These are phyloP conservation scores for Eonycteris spelaea DNA, from an alignment of 2,113 vertebrate species.

Conservation along the genomic window DNA sequence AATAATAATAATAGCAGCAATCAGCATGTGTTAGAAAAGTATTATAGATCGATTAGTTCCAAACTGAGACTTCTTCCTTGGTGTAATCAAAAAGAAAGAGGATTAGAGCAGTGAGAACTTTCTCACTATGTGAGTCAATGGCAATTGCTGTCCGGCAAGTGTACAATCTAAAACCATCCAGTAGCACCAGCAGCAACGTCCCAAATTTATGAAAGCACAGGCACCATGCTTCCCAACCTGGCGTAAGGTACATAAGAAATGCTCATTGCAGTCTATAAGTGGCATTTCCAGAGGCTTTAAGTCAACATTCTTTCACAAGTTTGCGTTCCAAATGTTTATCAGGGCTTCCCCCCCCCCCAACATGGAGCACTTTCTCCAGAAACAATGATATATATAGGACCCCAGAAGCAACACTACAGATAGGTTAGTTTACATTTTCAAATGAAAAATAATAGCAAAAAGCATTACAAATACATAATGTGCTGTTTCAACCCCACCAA, in stretches of 20 bases:
- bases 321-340: background rate
- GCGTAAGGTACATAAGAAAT: background rate
- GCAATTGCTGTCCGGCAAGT: background rate
- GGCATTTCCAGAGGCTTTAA: background rate
- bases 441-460: background rate
- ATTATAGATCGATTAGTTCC: background rate
- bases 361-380: background rate
- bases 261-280: background rate
- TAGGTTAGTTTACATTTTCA: background rate
- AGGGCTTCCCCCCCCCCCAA: background rate
- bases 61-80: background rate
- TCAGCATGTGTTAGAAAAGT: background rate
- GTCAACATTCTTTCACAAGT: background rate
- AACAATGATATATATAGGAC: background rate
- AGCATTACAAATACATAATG: background rate
- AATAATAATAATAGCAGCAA: background rate
- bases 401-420: background rate
- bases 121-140: background rate
- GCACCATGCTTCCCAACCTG: background rate
- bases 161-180: background rate
- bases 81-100: background rate
- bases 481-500: background rate
- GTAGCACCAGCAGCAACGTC: background rate
- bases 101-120: background rate
- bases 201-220: background rate